phyloP scores from a whole-genome alignment of 1,140 invertebrate species.

The Pararge aegeria region DNA sequence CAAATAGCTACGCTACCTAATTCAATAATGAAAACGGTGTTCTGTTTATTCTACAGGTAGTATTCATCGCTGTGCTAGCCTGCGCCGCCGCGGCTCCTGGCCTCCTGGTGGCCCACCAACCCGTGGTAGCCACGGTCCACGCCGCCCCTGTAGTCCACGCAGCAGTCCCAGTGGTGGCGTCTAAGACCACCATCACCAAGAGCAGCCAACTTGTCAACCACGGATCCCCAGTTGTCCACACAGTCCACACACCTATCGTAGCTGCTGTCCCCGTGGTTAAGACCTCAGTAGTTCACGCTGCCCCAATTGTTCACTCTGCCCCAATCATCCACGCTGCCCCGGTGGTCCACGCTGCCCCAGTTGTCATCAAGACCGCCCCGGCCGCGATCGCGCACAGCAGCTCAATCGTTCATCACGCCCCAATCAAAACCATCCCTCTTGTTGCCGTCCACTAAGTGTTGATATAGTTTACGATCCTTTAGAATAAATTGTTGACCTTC shows the following conservation, averaged over 20 bases:
- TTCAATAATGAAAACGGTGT: no score
- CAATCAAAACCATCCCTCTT: slow-evolving; percentile 79
- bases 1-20: no score
- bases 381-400: slow-evolving; percentile 52
- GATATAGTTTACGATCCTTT: slow-evolving; percentile 10
- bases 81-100: slow-evolving; percentile 77
- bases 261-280: slow-evolving; percentile 56
- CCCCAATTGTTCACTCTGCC: slow-evolving; percentile 41
- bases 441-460: slow-evolving; percentile 68
- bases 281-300: slow-evolving; percentile 51
- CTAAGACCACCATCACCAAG: slow-evolving; percentile 66
- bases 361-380: slow-evolving; percentile 56
- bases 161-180: slow-evolving; percentile 69
- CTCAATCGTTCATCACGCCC: slow-evolving; percentile 68
- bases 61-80: slow-evolving; percentile 77
- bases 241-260: slow-evolving; percentile 43
- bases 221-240: slow-evolving; percentile 51
- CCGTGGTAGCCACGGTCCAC: slow-evolving; percentile 54
- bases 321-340: slow-evolving; percentile 62
- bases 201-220: slow-evolving; percentile 68
- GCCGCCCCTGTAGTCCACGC: slow-evolving; percentile 65
- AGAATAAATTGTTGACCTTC: slow-evolving; percentile 20
- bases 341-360: slow-evolving; percentile 55
- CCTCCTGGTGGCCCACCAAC: slow-evolving; percentile 59
- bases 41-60: slow-evolving; percentile 52